phyloP scores from a whole-genome alignment of 2,888 invertebrate genomes.

The Drosophila kanekoi region DNA sequence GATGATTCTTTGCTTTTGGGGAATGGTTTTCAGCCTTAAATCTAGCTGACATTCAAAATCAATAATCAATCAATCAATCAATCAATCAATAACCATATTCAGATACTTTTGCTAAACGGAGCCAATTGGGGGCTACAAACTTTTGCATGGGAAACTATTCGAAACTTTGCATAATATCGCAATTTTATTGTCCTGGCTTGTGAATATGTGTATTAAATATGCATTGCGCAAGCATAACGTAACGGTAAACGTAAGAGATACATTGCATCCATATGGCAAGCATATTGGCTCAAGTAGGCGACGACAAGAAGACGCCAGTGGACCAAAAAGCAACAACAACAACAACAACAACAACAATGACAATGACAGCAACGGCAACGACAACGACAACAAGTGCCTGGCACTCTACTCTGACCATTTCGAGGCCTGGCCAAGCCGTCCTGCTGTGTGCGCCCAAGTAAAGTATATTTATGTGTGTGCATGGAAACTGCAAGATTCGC shows the following conservation, averaged over 20 bases:
- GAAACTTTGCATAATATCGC: slow-evolving; percentile 21
- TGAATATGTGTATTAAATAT: slow-evolving; percentile 28
- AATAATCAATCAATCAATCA: too few species aligned
- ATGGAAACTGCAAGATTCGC: slow-evolving; percentile 55
- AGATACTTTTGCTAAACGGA: too few species aligned
- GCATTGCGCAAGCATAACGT: slow-evolving; percentile 41
- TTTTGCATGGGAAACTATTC: slow-evolving; percentile 7
- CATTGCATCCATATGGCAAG: slow-evolving; percentile 71
- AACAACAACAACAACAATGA: slow-evolving; percentile 4
- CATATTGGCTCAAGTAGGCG: slow-evolving; percentile 70
- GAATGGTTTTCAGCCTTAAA: too few species aligned
- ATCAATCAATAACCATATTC: too few species aligned
- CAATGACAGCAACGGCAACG: slow-evolving; percentile 16
- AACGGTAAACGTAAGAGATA: slow-evolving; percentile 55
- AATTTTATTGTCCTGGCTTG: slow-evolving; percentile 38
- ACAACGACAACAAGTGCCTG: slow-evolving; percentile 68
- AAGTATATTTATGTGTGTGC: slow-evolving; percentile 17
- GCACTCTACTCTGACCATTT: slow-evolving; percentile 35
- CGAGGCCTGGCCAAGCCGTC: slow-evolving; percentile 44
- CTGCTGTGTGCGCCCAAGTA: slow-evolving; percentile 56
- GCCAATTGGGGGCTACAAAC: slow-evolving; percentile 23
- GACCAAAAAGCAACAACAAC: slow-evolving; percentile 20
- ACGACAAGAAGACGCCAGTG: slow-evolving; percentile 58
- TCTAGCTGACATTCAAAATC: too few species aligned
- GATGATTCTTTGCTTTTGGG: too few species aligned